Evolutionary conservation across 2,888 invertebrate species (phyloP), one percentile per base, ranked within the genome.

Genomic region (Mesopsocus fuscifrons): DNA sequence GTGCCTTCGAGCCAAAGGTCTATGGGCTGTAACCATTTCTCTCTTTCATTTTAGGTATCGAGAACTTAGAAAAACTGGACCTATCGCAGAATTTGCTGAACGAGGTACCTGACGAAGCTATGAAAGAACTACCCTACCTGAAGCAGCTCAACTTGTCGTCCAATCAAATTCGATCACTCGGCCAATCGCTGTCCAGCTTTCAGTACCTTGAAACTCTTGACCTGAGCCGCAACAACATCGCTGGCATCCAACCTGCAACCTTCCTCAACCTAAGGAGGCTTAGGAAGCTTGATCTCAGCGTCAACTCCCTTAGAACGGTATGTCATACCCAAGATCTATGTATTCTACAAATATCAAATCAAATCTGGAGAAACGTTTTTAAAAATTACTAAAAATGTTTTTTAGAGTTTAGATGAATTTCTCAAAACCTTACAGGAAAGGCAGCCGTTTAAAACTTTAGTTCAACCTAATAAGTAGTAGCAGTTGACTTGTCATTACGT

Each of bases 261-360:
- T 89, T 89, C 58, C 69, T 77, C 9, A 78, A 78, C 2, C 66
- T 88, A 42, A 68, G 68, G 4, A 70, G 73, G 43, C 61, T 91
- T 15, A 69, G 72, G 44, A 75, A 75, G 53, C 66, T 91, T 49
- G 84, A 87, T 55, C 68, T 89, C 11, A 84, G 87, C 48, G 75
- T 88, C 23, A 91, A 91, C 57, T 80, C 84, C 2, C 63, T 91
- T 34, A 68, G 89, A 57, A 87, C 87, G 52, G 87, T 88, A 65
- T 41, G 32, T 35, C 13, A 15, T 17, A 34, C 30, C 15, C 20
- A 30, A n/a, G 9, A 6, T n/a, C 31, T 18, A 38, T 16, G 2
- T 2, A 20, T 31, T 33, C 18, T 0, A n/a, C 18, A 3, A 18
- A 11, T 46, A 17, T 41, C 5, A 15, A 15, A 23, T 18, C 8